phyloP scores from a whole-genome alignment of 1,140 invertebrate genomes.

The Achroia grisella region DNA sequence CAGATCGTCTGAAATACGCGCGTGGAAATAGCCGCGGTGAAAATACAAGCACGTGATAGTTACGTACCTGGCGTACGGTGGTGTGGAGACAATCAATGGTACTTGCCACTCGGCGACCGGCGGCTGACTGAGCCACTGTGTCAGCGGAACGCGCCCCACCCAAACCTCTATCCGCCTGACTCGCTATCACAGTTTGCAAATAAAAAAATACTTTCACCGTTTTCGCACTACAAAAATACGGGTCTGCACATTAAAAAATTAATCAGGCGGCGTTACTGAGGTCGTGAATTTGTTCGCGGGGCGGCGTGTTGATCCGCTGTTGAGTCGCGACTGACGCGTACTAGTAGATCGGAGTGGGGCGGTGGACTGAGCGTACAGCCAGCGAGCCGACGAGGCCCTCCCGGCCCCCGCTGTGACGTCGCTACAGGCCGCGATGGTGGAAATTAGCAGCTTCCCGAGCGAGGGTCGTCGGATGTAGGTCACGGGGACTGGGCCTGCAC shows the following conservation, averaged over 20 bases:
- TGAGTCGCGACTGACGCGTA: conserved; percentile 28
- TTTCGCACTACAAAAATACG: conserved; percentile 50
- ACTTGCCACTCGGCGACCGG: conserved; percentile 59
- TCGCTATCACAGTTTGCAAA: conserved; percentile 45
- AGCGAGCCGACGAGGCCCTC: conserved; percentile 40
- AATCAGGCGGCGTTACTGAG: conserved; percentile 34
- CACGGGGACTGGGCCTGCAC: conserved; percentile 69
- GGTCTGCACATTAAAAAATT: conserved; percentile 29
- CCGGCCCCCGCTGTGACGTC: conserved; percentile 50
- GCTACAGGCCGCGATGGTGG: conserved; percentile 47
- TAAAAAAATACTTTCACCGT: conserved; percentile 46
- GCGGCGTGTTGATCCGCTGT: conserved; percentile 15
- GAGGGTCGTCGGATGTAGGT: conserved; percentile 69
- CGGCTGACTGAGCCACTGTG: conserved; percentile 67
- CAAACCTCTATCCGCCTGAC: conserved; percentile 48
- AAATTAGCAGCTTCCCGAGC: conserved; percentile 71
- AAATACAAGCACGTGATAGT: conserved; percentile 64
- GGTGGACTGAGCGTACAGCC: conserved; percentile 43
- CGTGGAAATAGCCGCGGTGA: conserved; percentile 64
- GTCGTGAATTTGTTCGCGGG: conserved; percentile 25
- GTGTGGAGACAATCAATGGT: conserved; percentile 65
- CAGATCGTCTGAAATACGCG: conserved; percentile 60
- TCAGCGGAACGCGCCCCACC: conserved; percentile 62
- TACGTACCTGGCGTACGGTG: conserved; percentile 61
- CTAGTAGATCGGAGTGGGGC: conserved; percentile 39